A percentile compares a stretch with the other conserved stretches of the same genome.
These are phyloP conservation scores for Aphelinus atriplicis DNA, from an alignment of 1,140 invertebrate species.

Conservation along the genomic window DNA sequence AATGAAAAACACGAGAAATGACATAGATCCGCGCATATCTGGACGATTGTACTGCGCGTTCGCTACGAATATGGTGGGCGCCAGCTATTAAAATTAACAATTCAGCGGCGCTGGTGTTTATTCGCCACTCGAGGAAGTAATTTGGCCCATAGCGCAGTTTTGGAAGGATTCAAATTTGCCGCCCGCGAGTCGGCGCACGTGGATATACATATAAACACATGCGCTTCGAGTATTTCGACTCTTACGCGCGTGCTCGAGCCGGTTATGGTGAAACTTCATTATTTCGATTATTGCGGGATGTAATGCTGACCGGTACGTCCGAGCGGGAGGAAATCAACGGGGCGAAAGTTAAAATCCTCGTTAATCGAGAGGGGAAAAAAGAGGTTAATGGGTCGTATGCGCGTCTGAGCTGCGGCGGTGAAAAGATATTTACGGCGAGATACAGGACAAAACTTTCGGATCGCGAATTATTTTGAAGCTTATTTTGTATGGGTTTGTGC, in stretches of 20 bases:
- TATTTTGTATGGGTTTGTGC: too few species aligned
- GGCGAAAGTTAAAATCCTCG: too few species aligned
- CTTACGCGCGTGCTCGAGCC: not conserved
- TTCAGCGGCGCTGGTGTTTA: slow-evolving; percentile 46
- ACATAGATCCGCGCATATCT: slow-evolving; percentile 58
- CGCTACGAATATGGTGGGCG: slow-evolving; percentile 44
- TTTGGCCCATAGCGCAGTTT: slow-evolving; percentile 7
- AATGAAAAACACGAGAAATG: slow-evolving; percentile 8
- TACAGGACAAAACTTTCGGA: too few species aligned
- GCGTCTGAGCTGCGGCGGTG: too few species aligned
- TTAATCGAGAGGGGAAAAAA: too few species aligned
- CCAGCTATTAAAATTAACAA: slow-evolving; percentile 51
- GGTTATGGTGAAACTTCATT: slow-evolving; percentile 23
- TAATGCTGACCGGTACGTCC: too few species aligned
- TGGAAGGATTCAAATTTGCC: slow-evolving; percentile 8
- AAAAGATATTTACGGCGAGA: too few species aligned
- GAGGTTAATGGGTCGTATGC: too few species aligned
- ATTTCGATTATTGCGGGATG: not conserved
- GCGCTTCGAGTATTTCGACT: not conserved
- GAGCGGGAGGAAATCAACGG: too few species aligned
- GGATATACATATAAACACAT: too few species aligned
- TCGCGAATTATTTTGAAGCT: too few species aligned
- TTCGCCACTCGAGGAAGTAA: slow-evolving; percentile 11
- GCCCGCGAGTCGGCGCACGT: not conserved
- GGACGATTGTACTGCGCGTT: slow-evolving; percentile 62